Conservation (phyloP, 1,140 invertebrate genomes). For the Linepithema humile region DNA sequence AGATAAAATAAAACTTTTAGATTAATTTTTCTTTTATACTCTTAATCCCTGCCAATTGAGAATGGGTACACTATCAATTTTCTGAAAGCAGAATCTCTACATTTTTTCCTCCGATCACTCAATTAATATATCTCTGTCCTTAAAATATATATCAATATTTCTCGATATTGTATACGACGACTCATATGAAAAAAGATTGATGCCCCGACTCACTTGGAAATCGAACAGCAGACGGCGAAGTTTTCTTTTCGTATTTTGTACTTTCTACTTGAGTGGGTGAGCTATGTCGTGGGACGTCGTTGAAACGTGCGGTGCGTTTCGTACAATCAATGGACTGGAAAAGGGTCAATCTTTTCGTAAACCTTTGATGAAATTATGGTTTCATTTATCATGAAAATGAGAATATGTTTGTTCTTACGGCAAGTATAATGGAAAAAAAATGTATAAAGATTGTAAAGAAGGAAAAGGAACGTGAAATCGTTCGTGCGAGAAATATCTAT, state of each 20-base stretch:
- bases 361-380: not conserved
- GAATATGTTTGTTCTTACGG: not conserved
- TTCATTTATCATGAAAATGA: not conserved
- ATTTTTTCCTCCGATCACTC: no score
- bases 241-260: not conserved
- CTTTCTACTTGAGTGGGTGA: not conserved
- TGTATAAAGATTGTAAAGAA: no score
- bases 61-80: no score
- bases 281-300: not conserved
- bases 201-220: not conserved
- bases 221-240: not conserved
- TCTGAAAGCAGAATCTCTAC: no score
- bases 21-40: no score
- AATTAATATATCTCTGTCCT: not conserved
- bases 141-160: not conserved
- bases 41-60: no score
- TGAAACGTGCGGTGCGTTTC: slow-evolving; percentile 2
- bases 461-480: not conserved
- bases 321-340: not conserved
- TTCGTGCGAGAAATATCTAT: not conserved
- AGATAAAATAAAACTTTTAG: no score
- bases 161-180: not conserved
- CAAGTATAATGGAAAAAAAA: no score
- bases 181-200: slow-evolving; percentile 5
- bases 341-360: not conserved